Evolutionary conservation across 2,113 vertebrate genomes (phyloP), one percentile per base, ranked within the genome.

Genomic region (Anguilla japonica): DNA sequence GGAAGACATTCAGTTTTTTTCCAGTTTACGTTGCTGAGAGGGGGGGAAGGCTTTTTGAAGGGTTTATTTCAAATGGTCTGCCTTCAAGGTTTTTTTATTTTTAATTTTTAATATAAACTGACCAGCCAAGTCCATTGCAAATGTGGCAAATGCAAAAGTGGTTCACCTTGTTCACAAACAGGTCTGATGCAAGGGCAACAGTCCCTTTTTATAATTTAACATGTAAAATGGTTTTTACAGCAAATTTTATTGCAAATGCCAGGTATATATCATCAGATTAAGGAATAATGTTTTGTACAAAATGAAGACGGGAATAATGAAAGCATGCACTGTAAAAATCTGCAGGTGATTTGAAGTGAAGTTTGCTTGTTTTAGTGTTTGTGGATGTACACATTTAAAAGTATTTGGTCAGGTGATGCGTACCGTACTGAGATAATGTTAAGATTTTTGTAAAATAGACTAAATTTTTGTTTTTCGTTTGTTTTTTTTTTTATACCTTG

Each of bases 361-460:
- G 34, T 50, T 87, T 88, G 88, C 82, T 88, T 85, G 86, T 89
- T 71, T 83, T 88, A 71, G 78, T 88, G 89, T 89, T 85, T 86
- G 83, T 87, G 79, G 82, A 87, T 88, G 82, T 88, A 85, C 82
- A 81, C 71, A 84, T 53, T 82, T 85, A 34, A 82, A 87, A 84
- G 86, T 89, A 81, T 89, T 87, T 90, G 86, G 82, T 90, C 83
- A 89, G 84, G 88, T 86, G 79, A 83, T 84, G 50, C 83, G 22
- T 86, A 87, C 81, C 43, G 67, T 86, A 84, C 84, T 87, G 40
- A 80, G 8, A 82, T 87, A 71, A 50, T 87, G 67, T 80, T 88
- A 80, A 84, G 34, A 79, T 18, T 89, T 90, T 88, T 90, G 84
- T 90, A 90, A 87, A 82, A 87, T 89, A 89, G 53, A 86, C 79